These are phyloP conservation scores for Cosmia trapezina DNA, from an alignment of 2,888 invertebrate genomes.

Conservation along the genomic window DNA sequence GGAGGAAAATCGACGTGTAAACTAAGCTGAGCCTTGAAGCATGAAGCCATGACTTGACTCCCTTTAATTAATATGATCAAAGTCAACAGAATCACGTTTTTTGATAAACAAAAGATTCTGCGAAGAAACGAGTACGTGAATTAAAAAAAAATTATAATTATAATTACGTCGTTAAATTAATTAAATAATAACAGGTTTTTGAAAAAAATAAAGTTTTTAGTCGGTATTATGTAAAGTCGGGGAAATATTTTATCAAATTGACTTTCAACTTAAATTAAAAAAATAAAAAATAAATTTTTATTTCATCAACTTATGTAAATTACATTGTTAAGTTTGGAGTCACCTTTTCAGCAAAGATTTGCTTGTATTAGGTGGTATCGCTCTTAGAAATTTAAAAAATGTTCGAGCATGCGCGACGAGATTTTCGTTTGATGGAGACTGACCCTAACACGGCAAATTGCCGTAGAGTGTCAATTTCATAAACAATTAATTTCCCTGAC, in stretches of 20 bases:
- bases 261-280: too few relatives aligned
- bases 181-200: not conserved
- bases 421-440: too few relatives aligned
- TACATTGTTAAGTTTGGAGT: too few relatives aligned
- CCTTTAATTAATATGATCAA: conserved; percentile 48
- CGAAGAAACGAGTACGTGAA: conserved; percentile 1
- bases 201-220: not conserved
- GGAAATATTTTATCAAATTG: not conserved
- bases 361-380: too few relatives aligned
- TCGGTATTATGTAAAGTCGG: not conserved
- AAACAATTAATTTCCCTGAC: not conserved
- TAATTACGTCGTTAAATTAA: too few relatives aligned
- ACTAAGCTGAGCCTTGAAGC: conserved; percentile 28
- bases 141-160: not conserved
- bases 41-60: conserved; percentile 48
- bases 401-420: too few relatives aligned
- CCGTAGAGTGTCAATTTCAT: not conserved
- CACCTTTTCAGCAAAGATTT: too few relatives aligned
- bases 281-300: too few relatives aligned
- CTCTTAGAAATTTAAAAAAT: too few relatives aligned
- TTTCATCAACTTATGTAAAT: too few relatives aligned
- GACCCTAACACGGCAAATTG: not conserved
- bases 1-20: conserved; percentile 43
- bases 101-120: conserved; percentile 28
- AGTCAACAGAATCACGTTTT: conserved; percentile 53